These are phyloP conservation scores for Rhopalosiphum nymphaeae DNA, from an alignment of 2,888 invertebrate genomes.

Conservation along the genomic window DNA sequence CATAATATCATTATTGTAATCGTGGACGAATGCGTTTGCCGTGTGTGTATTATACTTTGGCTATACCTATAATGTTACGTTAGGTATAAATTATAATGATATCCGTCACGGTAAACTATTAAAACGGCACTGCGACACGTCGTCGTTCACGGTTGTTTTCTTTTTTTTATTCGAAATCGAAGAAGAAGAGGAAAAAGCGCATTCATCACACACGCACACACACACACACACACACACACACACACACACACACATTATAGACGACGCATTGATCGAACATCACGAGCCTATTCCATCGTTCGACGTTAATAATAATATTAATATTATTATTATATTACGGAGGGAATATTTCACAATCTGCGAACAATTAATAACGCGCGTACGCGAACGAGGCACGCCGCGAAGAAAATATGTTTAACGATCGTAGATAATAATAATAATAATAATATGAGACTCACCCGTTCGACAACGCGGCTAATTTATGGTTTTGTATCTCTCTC, in stretches of 20 bases:
- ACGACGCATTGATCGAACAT: background rate
- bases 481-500: background rate
- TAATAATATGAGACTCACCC: background rate
- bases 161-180: conserved; percentile 30
- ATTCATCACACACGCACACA: background rate
- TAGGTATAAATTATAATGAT: background rate
- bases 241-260: background rate
- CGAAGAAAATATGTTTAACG: conserved; percentile 33
- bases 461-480: conserved; percentile 21
- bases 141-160: conserved; percentile 5
- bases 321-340: background rate
- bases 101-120: conserved; percentile 6
- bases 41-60: background rate
- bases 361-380: background rate
- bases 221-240: background rate
- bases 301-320: conserved; percentile 11
- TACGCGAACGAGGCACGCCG: background rate
- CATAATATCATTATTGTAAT: background rate
- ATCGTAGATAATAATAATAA: conserved; percentile 30
- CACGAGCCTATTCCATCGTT: conserved; percentile 11
- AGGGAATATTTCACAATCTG: background rate
- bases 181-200: background rate
- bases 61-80: background rate
- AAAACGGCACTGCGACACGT: background rate
- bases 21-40: background rate